Percentiles rank a stretch among this genome's conserved stretches.
phyloP scores from a whole-genome alignment of 1,140 invertebrate species.

The Apis dorsata region DNA sequence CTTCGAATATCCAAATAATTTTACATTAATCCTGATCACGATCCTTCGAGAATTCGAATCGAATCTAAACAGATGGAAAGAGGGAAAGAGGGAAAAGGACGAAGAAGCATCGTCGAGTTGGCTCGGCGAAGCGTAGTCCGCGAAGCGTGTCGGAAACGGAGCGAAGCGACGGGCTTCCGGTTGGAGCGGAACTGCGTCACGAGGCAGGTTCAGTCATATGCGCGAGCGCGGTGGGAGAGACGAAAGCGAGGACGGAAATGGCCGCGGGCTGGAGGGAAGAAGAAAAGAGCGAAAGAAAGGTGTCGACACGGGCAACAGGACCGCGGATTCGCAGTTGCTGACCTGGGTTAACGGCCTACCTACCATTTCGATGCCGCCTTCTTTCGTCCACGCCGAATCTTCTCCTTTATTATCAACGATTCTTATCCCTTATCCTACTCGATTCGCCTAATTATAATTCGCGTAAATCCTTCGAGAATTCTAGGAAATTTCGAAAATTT shows the following conservation, averaged over 20 bases:
- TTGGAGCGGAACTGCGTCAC: constrained; percentile 66
- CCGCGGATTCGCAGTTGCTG: constrained; percentile 65
- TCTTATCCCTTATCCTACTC: not conserved
- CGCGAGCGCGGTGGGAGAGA: not conserved
- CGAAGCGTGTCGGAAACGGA: constrained; percentile 64
- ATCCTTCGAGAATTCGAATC: too few relatives aligned
- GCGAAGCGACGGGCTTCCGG: constrained; percentile 56
- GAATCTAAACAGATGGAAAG: not conserved
- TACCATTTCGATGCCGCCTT: too few relatives aligned
- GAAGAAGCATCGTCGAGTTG: too few relatives aligned
- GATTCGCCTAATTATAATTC: not conserved
- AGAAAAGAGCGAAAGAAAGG: not conserved
- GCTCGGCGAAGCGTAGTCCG: not conserved
- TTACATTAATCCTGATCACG: too few relatives aligned
- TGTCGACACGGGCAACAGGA: constrained; percentile 6
- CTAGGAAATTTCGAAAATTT: not conserved
- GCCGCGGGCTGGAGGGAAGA: not conserved
- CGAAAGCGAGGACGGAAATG: constrained; percentile 9
- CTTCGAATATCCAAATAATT: too few relatives aligned
- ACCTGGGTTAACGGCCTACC: constrained; percentile 76
- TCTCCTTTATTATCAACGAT: too few relatives aligned
- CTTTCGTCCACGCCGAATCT: too few relatives aligned
- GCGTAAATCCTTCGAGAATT: too few relatives aligned
- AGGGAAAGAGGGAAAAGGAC: not conserved
- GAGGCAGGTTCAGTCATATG: not conserved